phyloP scores from a whole-genome alignment of 1,140 invertebrate genomes.

The Bombus breviceps region DNA sequence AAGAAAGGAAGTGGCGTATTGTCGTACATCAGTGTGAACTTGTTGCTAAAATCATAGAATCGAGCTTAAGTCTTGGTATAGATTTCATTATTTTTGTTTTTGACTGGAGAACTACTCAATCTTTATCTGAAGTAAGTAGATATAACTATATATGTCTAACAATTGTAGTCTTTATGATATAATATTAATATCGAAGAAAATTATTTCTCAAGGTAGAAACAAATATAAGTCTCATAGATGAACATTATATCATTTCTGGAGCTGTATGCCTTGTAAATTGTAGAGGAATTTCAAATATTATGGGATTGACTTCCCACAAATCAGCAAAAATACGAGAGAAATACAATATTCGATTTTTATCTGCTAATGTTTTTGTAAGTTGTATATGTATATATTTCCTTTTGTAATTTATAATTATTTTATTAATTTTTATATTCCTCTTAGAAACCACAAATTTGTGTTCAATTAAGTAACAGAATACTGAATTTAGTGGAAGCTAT shows the following conservation, averaged over 20 bases:
- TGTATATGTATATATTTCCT: background rate
- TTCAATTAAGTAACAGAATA: constrained; percentile 69
- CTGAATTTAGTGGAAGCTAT: constrained; percentile 70
- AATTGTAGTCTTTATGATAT: constrained; percentile 7
- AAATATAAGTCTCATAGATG: constrained; percentile 72
- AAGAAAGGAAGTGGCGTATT: constrained; percentile 64
- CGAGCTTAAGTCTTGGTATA: constrained; percentile 63
- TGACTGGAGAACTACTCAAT: constrained; percentile 67
- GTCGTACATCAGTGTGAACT: constrained; percentile 75
- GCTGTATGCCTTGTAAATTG: constrained; percentile 74
- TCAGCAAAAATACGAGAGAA: constrained; percentile 70
- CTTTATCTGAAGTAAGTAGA: constrained; percentile 70
- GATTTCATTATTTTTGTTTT: constrained; percentile 79
- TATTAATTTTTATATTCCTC: constrained; percentile 38
- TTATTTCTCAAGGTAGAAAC: constrained; percentile 72
- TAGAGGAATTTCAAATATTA: constrained; percentile 61
- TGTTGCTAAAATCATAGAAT: constrained; percentile 64
- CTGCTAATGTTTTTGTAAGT: constrained; percentile 74
- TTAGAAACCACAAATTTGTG: constrained; percentile 61
- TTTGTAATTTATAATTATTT: constrained; percentile 17
- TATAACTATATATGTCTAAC: background rate
- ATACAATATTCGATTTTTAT: constrained; percentile 74
- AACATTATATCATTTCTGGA: constrained; percentile 74
- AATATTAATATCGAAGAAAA: background rate
- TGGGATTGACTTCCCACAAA: constrained; percentile 65